Base-by-base conservation (phyloP, 1,140 invertebrate species). In the Orussus abietinus region DNA sequence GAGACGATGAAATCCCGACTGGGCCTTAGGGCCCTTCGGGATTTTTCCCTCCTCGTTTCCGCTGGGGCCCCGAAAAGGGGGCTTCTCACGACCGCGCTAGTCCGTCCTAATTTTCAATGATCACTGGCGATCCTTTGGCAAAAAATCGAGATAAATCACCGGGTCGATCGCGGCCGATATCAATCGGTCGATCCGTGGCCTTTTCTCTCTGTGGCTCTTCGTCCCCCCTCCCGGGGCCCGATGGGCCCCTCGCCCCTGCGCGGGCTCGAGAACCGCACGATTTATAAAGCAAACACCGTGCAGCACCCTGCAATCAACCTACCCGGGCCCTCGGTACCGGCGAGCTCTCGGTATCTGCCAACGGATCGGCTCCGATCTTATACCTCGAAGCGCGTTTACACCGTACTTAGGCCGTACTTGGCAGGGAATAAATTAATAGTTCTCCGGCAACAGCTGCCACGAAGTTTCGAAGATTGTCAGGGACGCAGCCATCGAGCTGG, bases 221-320 rank as follows among this genome's bases (percentile, higher is more conserved):
- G 38, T 52, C 38, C 42, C 30, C 40, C 41, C 42, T 45, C 56
- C 47, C 41, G 40, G 41, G 18, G 17, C 21, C 35, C 30, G 21
- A 25, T 39, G 21, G 19, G 41, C 45, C 49, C 47, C 42, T 53
- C 47, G 44, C 51, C 45, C 42, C 37, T 49, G 49, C 47, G 45
- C 30, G 39, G 25, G n/a, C 40, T 34, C 41, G 41, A 44, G 40
- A 34, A n/a, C n/a, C 33, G 38, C 60, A 63, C 61, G 64, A 70
- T 70, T 72, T 70, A 72, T 69, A 72, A 70, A 72, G 66, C 67
- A 72, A 72, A 70, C 67, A 72, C 69, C 59, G 59, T 49, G 50
- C 58, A 47, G 59, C 55, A 70, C 59, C 66, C 66, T 72, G 59
- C 63, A 70, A 70, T 72, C 67, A 72, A 57, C 49, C 49, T 41